These are phyloP conservation scores for Cerastoderma edule DNA, from an alignment of 2,888 invertebrate species.

Conservation along the genomic window DNA sequence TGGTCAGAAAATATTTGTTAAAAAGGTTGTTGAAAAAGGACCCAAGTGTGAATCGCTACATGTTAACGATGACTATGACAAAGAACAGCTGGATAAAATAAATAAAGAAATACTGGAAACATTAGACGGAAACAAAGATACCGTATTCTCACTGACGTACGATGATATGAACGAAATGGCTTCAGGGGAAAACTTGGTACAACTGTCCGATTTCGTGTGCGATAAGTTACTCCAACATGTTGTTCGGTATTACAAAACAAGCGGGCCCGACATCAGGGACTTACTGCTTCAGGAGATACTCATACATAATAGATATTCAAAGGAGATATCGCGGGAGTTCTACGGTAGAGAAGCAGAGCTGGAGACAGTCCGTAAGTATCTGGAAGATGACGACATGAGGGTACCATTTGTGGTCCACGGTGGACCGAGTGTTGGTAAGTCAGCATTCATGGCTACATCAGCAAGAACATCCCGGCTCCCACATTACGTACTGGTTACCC, in stretches of 20 bases:
- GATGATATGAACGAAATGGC: background rate
- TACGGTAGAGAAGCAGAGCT: conserved; percentile 41
- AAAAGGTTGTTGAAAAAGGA: conserved; percentile 1
- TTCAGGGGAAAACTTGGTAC: background rate
- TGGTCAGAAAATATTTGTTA: background rate
- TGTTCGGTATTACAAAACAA: conserved; percentile 14
- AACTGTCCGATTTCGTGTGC: conserved; percentile 34
- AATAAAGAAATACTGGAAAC: background rate
- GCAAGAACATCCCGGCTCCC: conserved; percentile 11
- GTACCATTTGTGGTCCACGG: conserved; percentile 72
- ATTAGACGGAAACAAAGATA: background rate
- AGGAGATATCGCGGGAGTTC: conserved; percentile 28
- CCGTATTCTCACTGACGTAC: background rate
- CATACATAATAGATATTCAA: conserved; percentile 26
- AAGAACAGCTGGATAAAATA: conserved; percentile 8
- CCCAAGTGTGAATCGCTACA: background rate
- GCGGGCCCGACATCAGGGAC: conserved; percentile 8
- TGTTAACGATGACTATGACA: conserved; percentile 17
- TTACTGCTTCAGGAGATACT: conserved; percentile 23
- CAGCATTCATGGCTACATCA: conserved; percentile 72
- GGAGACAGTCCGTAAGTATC: conserved; percentile 19
- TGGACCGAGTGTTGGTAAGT: conserved; percentile 75
- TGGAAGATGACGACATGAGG: conserved; percentile 10
- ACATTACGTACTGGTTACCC: conserved; percentile 42
- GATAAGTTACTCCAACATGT: conserved; percentile 30